These are phyloP conservation scores for Aspiorhynchus laticeps DNA, from an alignment of 2,113 vertebrate species.

Conservation along the genomic window DNA sequence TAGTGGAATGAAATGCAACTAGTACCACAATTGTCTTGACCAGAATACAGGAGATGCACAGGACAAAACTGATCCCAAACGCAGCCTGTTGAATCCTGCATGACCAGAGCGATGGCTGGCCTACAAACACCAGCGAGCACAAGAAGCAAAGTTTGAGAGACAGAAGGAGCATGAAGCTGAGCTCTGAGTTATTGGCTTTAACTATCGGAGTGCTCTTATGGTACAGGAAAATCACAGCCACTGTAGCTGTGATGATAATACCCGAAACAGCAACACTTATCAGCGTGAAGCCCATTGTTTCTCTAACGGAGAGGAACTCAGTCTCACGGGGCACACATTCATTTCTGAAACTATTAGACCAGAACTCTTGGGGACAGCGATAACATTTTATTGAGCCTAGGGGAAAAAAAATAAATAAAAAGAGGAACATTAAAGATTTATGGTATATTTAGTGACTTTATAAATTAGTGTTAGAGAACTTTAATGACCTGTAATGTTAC, in stretches of 20 bases:
- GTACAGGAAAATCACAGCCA: constrained; percentile 69
- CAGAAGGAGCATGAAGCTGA: constrained; percentile 67
- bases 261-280: constrained; percentile 66
- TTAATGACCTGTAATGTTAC: constrained; percentile 72
- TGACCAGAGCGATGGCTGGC: constrained; percentile 61
- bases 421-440: background rate
- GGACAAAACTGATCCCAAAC: constrained; percentile 67
- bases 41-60: constrained; percentile 68
- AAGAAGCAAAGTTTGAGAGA: constrained; percentile 69
- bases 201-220: constrained; percentile 66
- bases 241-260: constrained; percentile 64
- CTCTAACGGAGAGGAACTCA: constrained; percentile 63
- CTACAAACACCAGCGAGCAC: constrained; percentile 65
- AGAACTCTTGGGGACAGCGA: constrained; percentile 61
- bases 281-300: constrained; percentile 63
- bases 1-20: constrained; percentile 64
- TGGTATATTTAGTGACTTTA: background rate
- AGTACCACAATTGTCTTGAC: constrained; percentile 71
- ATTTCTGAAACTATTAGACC: constrained; percentile 64
- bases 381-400: constrained; percentile 71
- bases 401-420: constrained; percentile 10
- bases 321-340: constrained; percentile 58
- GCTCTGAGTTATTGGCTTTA: constrained; percentile 68
- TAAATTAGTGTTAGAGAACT: background rate
- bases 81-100: constrained; percentile 62